Base-by-base conservation (phyloP, 2,113 vertebrate species). In the Podarcis cretensis region DNA sequence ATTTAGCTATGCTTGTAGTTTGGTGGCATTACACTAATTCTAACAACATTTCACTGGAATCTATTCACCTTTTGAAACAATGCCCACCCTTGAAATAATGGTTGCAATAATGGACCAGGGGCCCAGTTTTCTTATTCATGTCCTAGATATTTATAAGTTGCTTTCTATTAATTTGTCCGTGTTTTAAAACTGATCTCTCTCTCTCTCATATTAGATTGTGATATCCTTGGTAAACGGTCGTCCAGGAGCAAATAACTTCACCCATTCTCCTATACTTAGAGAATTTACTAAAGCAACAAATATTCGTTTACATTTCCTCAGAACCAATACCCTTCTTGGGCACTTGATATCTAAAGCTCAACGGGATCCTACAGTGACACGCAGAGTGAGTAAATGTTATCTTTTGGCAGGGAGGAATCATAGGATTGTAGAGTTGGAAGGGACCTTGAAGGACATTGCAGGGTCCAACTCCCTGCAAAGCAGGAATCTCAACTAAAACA, bases 221-320 rank as follows among this genome's bases (percentile, higher is more conserved):
- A 97, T 99, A 76, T 99, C 98, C 81, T 95, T 99, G 93, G 90
- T 99, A 90, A 98, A 98, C 18, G 97, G 98, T 14, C 98, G 98
- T 12, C 98, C 98, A 3, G 98, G 98, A 73, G 96, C 98, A 82
- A 97, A 91, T 92, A 98, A 98, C 94, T 98, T 98, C 93, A 98
- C 97, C 66, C 97, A 98, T 71, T 98, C 98, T 1, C 93, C 97
- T 0, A 92, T 95, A 43, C 95, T 99, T 91, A 96, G 86, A 89
- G 97, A 98, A 48, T 99, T 99, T 95, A 99, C 98, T 21, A 98
- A 97, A 90, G 98, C 98, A 73, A 99, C 98, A 73, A 98, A 98
- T 92, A 98, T 99, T 81, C 98, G 98, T 48, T 95, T 99, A 84
- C 96, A 83, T 85, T 98, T 99, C 92, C 98, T 99, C 13, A 96